Percentiles rank a stretch among this genome's conserved stretches.
These are phyloP conservation scores for Eidolon dupreanum DNA, from an alignment of 2,797 vertebrate genomes.

Conservation along the genomic window DNA sequence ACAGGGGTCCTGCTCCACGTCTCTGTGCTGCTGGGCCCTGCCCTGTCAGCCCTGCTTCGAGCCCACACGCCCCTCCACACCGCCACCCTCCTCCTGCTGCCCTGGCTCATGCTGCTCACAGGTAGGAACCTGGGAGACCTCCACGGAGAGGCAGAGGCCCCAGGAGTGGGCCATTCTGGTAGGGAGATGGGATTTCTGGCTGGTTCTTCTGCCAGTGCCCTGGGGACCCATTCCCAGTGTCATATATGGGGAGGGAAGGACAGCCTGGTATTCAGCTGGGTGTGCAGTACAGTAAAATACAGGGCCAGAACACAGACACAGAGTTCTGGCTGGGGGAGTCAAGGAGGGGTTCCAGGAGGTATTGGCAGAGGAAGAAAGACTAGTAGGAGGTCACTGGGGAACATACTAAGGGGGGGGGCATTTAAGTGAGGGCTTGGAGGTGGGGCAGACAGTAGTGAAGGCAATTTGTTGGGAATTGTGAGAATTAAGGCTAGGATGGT, in stretches of 20 bases:
- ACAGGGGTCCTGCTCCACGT: constrained; percentile 90
- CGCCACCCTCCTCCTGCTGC: constrained; percentile 90
- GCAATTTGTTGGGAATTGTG: neutral
- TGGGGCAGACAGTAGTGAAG: neutral
- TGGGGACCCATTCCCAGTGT: neutral
- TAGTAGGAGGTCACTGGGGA: neutral
- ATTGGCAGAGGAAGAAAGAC: neutral
- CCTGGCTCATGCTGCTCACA: constrained; percentile 95
- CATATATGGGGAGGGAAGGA: neutral
- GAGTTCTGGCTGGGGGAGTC: neutral
- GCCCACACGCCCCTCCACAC: constrained; percentile 92
- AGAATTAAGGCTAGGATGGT: neutral
- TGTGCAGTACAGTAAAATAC: neutral
- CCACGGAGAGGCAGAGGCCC: neutral
- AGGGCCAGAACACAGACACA: neutral
- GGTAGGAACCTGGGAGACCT: constrained; percentile 81
- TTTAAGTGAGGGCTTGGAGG: neutral
- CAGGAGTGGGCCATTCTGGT: neutral
- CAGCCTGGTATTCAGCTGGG: neutral
- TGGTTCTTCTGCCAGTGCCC: neutral
- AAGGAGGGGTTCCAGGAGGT: neutral
- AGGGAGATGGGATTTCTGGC: neutral
- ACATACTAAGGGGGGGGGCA: neutral
- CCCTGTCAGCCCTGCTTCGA: constrained; percentile 90
- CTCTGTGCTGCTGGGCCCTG: constrained; percentile 92